A percentile compares a stretch with the other conserved stretches of the same genome.
Evolutionary conservation across 2,888 invertebrate genomes (phyloP).

Genomic region (Eutolmus rufibarbis): DNA sequence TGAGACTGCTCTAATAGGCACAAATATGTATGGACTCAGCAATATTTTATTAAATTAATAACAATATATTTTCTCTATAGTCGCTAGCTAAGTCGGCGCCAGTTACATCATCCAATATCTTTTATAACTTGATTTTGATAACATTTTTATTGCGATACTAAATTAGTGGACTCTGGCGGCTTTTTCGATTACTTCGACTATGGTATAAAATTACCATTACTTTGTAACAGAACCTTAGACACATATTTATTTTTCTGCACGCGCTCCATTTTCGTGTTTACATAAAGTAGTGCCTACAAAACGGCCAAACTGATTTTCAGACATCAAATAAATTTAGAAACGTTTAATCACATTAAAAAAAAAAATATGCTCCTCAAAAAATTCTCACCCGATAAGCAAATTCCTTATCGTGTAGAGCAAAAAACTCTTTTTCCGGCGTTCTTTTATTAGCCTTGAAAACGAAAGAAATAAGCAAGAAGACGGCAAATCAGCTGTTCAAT

Average conservation of each 20-base stretch:
- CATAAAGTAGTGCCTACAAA: neutral
- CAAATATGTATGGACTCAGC: too few relatives aligned
- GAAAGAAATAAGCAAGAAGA: neutral
- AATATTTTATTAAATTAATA: too few relatives aligned
- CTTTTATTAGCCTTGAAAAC: neutral
- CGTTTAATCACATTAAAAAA: neutral
- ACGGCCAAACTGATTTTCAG: neutral
- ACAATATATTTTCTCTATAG: too few relatives aligned
- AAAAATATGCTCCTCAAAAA: neutral
- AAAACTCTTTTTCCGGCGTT: neutral
- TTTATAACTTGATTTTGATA: too few relatives aligned
- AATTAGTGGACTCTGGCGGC: too few relatives aligned
- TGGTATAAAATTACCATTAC: neutral
- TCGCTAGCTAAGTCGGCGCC: too few relatives aligned
- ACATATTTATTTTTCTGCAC: neutral
- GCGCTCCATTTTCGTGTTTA: neutral
- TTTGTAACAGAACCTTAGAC: neutral
- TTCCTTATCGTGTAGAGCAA: neutral
- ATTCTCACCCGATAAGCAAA: neutral
- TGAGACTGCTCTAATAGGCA: too few relatives aligned
- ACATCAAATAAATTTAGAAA: neutral
- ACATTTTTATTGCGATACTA: too few relatives aligned
- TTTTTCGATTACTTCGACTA: neutral
- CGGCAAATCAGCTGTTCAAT: constrained; percentile 15
- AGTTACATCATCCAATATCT: too few relatives aligned